Evolutionary conservation across 2,113 vertebrate genomes (phyloP).

Genomic region (Stercorarius parasiticus): DNA sequence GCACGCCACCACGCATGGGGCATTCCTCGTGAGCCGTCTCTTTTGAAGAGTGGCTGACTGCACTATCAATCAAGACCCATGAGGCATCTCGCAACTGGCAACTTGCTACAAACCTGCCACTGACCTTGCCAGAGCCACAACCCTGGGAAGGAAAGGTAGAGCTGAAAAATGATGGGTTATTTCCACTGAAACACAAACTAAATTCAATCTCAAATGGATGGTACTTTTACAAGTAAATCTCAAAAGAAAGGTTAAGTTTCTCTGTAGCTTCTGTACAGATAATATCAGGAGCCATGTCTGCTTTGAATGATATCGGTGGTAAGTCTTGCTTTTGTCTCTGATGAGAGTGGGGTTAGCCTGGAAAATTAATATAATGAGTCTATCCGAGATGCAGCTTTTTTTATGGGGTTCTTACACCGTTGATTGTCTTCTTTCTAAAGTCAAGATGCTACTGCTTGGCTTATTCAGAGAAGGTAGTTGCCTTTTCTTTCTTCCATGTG

Average conservation of each 20-base stretch:
- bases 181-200: not conserved
- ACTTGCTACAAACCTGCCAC: not conserved
- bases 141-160: not conserved
- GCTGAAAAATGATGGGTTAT: not conserved
- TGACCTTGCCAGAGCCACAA: not conserved
- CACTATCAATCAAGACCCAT: conserved; percentile 10
- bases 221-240: not conserved
- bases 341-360: not conserved
- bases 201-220: not conserved
- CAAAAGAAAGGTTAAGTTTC: not conserved
- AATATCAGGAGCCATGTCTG: not conserved
- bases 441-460: not conserved
- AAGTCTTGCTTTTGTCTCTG: not conserved
- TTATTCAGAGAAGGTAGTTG: not conserved
- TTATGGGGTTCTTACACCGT: not conserved
- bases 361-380: not conserved
- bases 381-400: not conserved
- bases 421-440: not conserved
- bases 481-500: not conserved
- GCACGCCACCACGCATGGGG: not conserved
- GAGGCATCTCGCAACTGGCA: not conserved
- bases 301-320: not conserved
- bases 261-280: not conserved
- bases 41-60: not conserved
- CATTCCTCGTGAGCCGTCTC: not conserved